Base-by-base conservation (phyloP, 2,113 vertebrate genomes). In the Clupea harengus region DNA sequence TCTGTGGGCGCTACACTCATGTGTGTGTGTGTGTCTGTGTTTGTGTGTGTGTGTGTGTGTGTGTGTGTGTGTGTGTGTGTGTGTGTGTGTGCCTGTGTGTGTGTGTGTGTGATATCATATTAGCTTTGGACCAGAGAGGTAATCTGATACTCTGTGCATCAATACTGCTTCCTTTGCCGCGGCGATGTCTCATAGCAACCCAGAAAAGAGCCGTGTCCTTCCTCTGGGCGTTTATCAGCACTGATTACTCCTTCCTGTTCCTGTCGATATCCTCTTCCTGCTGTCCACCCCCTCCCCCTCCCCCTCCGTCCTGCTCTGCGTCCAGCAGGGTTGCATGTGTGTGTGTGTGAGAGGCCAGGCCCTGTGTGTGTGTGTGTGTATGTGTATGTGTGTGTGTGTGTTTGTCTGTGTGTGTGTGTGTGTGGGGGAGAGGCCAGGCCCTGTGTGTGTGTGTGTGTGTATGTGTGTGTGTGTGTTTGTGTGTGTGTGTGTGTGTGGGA, bases 181-280 rank as follows among this genome's bases (percentile, higher is more conserved):
- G 25, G 64, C 28, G 2, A 28, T 25, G 9, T 25, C 64, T 10
- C 64, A 9, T 28, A 32, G 64, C 64, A 72, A 28, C 8, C 64
- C 64, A 1, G 64, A 4, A 1, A 0, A 72, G 64, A 3, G n/a
- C 25, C 7, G 64, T 28, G 64, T 72, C 64, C 60, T 72, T 72
- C 64, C 64, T 28, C 25, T 32, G 64, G 64, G 60, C 22, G 64
- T 72, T 87, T 83, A 28, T 57, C 81, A 82, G 32, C 57, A 84
- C 85, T 89, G 81, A 91, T 85, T 84, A 54, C 84, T 44, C 67
- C 82, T 88, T 91, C 86, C 88, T 89, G 60, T 85, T 11, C 52
- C 85, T 81, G 82, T 89, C 87, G 75, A 81, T 80, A 84, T 88
- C 54, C 57, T 75, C 81, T 86, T 85, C 84, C 83, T 54, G 25